A percentile compares a stretch with the other conserved stretches of the same genome.
Evolutionary conservation across 1,140 invertebrate species (phyloP).

Genomic region (Listronotus oregonensis): DNA sequence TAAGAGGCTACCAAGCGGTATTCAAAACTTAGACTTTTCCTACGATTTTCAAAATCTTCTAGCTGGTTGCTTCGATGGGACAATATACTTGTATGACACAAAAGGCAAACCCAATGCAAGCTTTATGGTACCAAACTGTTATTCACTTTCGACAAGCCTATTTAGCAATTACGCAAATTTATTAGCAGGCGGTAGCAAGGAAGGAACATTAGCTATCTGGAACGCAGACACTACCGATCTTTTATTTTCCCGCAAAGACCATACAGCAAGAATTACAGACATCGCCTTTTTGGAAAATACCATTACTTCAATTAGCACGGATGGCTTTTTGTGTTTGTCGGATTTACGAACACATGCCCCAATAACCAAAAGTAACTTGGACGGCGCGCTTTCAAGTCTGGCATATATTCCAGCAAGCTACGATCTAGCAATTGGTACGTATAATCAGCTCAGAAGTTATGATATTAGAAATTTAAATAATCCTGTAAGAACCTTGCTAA

Average conservation of each 20-base stretch:
- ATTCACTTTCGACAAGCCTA: conserved; percentile 35
- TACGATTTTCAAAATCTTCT: conserved; percentile 38
- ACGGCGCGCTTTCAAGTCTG: conserved; percentile 38
- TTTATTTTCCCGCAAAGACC: conserved; percentile 30
- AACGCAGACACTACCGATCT: conserved; percentile 36
- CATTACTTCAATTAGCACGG: conserved; percentile 38
- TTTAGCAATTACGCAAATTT: conserved; percentile 37
- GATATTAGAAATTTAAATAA: conserved; percentile 40
- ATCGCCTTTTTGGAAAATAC: conserved; percentile 41
- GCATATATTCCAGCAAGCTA: conserved; percentile 38
- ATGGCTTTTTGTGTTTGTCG: conserved; percentile 39
- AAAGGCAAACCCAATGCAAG: conserved; percentile 35
- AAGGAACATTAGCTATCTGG: conserved; percentile 44
- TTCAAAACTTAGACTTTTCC: conserved; percentile 41
- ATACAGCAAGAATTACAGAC: conserved; percentile 37
- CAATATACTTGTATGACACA: conserved; percentile 39
- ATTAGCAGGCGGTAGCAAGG: conserved; percentile 39
- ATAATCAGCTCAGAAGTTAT: conserved; percentile 43
- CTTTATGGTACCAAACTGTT: conserved; percentile 40
- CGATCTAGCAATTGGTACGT: conserved; percentile 42
- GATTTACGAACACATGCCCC: conserved; percentile 36
- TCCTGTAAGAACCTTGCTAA: conserved; percentile 30
- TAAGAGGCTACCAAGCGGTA: conserved; percentile 31
- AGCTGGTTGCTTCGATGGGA: conserved; percentile 42
- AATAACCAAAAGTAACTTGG: conserved; percentile 31